Base-by-base conservation (phyloP, 2,113 vertebrate species). In the Pardalotus punctatus region DNA sequence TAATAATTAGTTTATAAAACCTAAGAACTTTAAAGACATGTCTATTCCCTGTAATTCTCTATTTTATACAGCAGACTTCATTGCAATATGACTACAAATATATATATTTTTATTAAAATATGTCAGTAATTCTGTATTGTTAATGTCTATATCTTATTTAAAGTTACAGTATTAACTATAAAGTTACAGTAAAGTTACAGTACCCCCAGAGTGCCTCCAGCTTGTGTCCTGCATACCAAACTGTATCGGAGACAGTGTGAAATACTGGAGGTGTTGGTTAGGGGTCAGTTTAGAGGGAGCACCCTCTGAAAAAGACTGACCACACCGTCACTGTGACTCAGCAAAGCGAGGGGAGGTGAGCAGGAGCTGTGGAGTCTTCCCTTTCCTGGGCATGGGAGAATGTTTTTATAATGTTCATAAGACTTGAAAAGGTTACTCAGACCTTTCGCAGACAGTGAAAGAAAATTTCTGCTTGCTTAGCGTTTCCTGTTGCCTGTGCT, bases 361-460 rank as follows among this genome's bases (percentile, higher is more conserved):
- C 8, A 53, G 47, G n/a, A 74, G n/a, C 13, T 80, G 14, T 43
- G 40, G 31, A 69, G 50, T 65, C 28, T 77, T 57, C 50, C 0
- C 0, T 64, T 70, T 84, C 51, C 60, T 70, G 20, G 21, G 31
- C 48, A 31, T 11, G 45, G 0, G 2, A 24, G 22, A n/a, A 29
- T n/a, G 18, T 35, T 45, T 84, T 70, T 54, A 1, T 33, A 27
- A 33, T 1, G 2, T 31, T 70, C 14, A 0, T 45, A 16, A 18
- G 51, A 25, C 20, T 76, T 0, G 0, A 47, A 33, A 74, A 53
- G 36, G 33, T 22, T 58, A 4, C 33, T 85, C 2, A 1, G 6
- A 67, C 14, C 22, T 80, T 54, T 67, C 36, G 5, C 13, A 78
- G 25, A 6, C 16, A 65, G 38, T 1, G 25, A 65, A 74, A 45